These are phyloP conservation scores for Pseudopodoces humilis DNA, from an alignment of 2,113 vertebrate species.

Conservation along the genomic window DNA sequence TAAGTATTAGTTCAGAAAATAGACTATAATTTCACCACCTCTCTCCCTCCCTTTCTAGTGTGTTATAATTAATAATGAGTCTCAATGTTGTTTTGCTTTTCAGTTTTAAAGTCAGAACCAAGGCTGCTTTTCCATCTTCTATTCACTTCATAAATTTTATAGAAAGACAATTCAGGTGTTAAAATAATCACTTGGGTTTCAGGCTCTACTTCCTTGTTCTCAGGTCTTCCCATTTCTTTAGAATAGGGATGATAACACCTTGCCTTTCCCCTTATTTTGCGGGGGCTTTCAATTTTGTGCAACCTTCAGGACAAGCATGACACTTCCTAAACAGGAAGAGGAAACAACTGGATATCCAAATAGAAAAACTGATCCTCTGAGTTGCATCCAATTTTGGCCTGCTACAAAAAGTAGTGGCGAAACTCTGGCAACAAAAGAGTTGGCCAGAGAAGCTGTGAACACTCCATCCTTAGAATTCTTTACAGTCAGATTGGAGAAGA, in stretches of 20 bases:
- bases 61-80: conserved; percentile 46
- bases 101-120: neutral
- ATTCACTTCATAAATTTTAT: neutral
- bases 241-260: neutral
- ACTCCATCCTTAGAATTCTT: accelerated
- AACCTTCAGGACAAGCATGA: neutral
- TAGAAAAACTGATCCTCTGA: neutral
- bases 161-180: neutral
- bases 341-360: neutral
- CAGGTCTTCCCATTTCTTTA: neutral
- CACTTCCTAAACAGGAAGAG: neutral
- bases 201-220: neutral
- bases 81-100: neutral
- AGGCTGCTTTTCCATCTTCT: neutral
- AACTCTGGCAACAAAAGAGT: no score
- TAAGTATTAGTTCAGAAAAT: conserved; percentile 64
- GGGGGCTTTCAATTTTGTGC: accelerated
- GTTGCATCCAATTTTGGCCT: neutral
- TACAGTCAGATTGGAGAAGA: accelerated
- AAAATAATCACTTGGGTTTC: neutral
- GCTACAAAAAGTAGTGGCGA: neutral
- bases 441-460: neutral
- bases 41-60: neutral
- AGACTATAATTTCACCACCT: conserved; percentile 15
- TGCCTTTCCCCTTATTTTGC: neutral